Percentiles rank a stretch among this genome's conserved stretches.
Conservation (phyloP, 1,140 invertebrate genomes). For the Saccostrea glomerata region DNA sequence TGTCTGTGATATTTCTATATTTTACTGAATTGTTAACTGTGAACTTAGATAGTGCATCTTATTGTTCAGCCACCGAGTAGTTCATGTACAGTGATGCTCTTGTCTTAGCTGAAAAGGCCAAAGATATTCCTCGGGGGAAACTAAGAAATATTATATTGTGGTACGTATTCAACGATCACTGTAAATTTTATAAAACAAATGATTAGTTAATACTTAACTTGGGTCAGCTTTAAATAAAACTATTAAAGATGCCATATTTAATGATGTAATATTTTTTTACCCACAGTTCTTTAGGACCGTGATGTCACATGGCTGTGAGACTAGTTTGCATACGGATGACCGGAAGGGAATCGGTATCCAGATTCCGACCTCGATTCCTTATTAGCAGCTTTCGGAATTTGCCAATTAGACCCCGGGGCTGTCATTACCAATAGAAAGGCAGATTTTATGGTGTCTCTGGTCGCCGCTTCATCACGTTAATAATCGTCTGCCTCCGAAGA, state of each 20-base stretch:
- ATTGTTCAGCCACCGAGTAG: neutral
- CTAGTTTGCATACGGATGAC: neutral
- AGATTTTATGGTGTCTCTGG: constrained; percentile 30
- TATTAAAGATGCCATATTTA: too few relatives aligned
- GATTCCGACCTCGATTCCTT: constrained; percentile 7
- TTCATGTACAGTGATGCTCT: neutral
- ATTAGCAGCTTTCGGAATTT: constrained; percentile 22
- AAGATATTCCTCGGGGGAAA: neutral
- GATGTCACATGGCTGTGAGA: neutral
- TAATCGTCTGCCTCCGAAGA: constrained; percentile 18
- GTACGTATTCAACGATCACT: too few relatives aligned
- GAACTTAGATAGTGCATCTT: constrained; percentile 15
- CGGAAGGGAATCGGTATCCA: neutral
- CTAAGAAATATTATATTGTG: too few relatives aligned
- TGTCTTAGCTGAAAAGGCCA: neutral
- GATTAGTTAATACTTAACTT: too few relatives aligned
- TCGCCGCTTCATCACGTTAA: constrained; percentile 21
- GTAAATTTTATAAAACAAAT: too few relatives aligned
- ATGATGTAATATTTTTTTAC: neutral
- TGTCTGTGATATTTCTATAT: constrained; percentile 37
- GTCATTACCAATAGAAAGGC: constrained; percentile 28
- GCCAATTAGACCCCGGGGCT: constrained; percentile 31
- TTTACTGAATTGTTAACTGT: constrained; percentile 16
- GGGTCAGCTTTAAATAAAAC: too few relatives aligned
- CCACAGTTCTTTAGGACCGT: neutral